These are phyloP conservation scores for Melanostigma gelatinosum DNA, from an alignment of 2,113 vertebrate species.

Conservation along the genomic window DNA sequence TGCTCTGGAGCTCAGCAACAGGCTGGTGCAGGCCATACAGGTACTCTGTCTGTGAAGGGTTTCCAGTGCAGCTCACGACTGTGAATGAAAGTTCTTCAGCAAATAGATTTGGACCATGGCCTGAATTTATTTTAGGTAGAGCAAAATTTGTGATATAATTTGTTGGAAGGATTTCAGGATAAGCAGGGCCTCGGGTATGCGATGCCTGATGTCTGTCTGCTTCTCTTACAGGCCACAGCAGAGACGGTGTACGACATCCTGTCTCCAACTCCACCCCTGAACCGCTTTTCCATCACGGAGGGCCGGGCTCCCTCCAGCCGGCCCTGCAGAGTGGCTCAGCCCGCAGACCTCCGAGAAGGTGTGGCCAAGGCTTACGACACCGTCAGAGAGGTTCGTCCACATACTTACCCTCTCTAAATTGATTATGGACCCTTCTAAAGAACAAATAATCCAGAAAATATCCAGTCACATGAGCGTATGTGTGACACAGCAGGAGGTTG, in stretches of 20 bases:
- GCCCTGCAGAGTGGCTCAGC: conserved; percentile 85
- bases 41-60: conserved; percentile 63
- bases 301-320: conserved; percentile 79
- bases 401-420: not conserved
- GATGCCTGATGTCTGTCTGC: not conserved
- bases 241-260: conserved; percentile 95
- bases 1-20: conserved; percentile 93
- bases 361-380: conserved; percentile 94
- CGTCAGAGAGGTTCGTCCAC: conserved; percentile 86
- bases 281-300: conserved; percentile 85
- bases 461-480: not conserved
- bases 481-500: not conserved
- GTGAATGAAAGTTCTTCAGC: not conserved
- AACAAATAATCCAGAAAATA: not conserved
- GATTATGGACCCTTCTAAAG: not conserved
- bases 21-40: conserved; percentile 94
- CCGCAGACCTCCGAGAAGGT: conserved; percentile 91
- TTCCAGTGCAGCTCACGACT: not conserved
- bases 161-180: not conserved
- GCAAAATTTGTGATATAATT: no score
- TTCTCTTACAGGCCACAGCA: conserved; percentile 86
- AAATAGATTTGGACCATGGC: not conserved
- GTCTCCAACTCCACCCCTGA: conserved; percentile 88
- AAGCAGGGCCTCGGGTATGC: not conserved
- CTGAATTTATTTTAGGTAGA: not conserved